phyloP scores from a whole-genome alignment of 2,888 invertebrate genomes.

The Eupithecia exiguata region DNA sequence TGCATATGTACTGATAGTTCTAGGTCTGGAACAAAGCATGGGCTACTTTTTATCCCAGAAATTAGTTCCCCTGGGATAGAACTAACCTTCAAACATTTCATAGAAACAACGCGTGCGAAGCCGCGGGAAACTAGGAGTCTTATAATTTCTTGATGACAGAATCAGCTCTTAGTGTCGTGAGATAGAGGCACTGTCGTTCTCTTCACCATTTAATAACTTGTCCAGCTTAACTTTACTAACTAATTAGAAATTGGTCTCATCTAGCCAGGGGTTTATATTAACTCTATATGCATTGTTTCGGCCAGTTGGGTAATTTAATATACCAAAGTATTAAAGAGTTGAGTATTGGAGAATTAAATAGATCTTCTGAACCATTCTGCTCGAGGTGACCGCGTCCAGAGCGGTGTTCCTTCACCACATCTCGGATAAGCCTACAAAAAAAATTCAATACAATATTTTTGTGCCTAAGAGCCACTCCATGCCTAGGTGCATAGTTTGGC shows the following conservation, averaged over 20 bases:
- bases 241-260: too few species aligned
- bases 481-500: neutral
- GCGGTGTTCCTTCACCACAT: neutral
- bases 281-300: too few species aligned
- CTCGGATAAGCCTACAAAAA: neutral
- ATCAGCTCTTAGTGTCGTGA: neutral
- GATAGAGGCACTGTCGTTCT: neutral
- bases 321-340: too few species aligned
- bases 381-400: neutral
- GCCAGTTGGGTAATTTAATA: too few species aligned
- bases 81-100: too few species aligned
- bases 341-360: too few species aligned
- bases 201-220: neutral
- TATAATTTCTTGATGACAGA: neutral
- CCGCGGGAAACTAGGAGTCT: neutral
- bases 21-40: too few species aligned
- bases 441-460: neutral
- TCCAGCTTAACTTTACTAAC: neutral
- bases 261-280: too few species aligned
- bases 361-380: neutral
- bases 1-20: too few species aligned
- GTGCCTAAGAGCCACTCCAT: neutral
- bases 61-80: too few species aligned
- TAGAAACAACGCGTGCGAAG: too few species aligned
- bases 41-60: too few species aligned